A percentile compares a stretch with the other conserved stretches of the same genome.
Evolutionary conservation across 2,797 vertebrate genomes (phyloP).

Genomic region (Peromyscus nudipes): DNA sequence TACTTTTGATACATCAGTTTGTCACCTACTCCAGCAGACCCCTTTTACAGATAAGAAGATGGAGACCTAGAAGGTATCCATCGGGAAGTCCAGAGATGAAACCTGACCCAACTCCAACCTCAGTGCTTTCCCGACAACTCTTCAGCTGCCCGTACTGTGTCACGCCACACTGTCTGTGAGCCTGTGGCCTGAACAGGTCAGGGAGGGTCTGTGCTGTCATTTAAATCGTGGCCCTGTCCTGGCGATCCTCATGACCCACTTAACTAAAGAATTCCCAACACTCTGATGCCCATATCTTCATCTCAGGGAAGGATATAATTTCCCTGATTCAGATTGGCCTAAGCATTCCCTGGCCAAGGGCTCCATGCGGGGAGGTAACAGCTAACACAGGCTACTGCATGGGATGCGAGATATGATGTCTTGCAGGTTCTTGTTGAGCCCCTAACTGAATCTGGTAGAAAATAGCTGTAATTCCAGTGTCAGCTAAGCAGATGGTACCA

Average conservation of each 20-base stretch:
- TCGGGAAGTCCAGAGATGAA: background rate
- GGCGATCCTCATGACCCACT: background rate
- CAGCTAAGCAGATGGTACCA: rapidly evolving
- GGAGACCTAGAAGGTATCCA: background rate
- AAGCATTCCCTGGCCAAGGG: background rate
- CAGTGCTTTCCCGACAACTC: background rate
- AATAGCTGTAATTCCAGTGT: background rate
- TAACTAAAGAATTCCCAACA: constrained; percentile 1
- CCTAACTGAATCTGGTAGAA: background rate
- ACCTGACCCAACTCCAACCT: background rate
- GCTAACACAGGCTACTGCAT: rapidly evolving
- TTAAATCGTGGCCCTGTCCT: background rate
- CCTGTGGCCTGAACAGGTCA: background rate
- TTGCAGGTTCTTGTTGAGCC: background rate
- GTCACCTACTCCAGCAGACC: background rate
- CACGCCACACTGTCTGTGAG: background rate
- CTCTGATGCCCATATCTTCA: background rate
- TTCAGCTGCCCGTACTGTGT: background rate
- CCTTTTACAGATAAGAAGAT: constrained; percentile 3
- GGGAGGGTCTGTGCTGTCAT: background rate
- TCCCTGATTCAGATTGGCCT: background rate
- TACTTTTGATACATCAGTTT: background rate
- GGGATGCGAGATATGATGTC: rapidly evolving
- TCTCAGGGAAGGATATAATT: background rate
- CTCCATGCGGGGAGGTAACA: rapidly evolving